phyloP scores from a whole-genome alignment of 1,140 invertebrate genomes.

The Philopotamus ludificatus region DNA sequence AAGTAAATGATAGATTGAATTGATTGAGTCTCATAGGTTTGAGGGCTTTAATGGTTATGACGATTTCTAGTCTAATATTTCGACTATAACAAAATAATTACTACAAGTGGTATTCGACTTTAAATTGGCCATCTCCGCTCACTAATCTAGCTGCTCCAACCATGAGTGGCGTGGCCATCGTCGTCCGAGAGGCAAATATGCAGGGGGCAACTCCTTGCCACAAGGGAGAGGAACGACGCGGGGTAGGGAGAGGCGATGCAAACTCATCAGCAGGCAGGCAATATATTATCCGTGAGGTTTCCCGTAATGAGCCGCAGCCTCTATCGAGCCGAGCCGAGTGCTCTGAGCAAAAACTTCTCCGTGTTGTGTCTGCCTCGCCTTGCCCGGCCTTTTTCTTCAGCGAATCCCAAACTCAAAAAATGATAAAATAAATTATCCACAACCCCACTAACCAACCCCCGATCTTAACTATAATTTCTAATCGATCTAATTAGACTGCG shows the following conservation, averaged over 20 bases:
- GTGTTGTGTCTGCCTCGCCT: conserved; percentile 35
- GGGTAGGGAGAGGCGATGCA: conserved; percentile 32
- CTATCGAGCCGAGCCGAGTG: conserved; percentile 24
- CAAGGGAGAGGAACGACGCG: not conserved
- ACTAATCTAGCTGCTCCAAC: not conserved
- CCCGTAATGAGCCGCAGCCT: conserved; percentile 42
- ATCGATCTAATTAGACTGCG: not conserved
- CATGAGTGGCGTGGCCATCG: not conserved
- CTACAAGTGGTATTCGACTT: no score
- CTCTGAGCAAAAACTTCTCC: conserved; percentile 37
- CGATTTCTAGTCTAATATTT: no score
- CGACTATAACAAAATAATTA: no score
- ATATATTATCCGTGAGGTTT: conserved; percentile 43
- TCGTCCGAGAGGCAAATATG: not conserved
- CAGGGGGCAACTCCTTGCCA: not conserved
- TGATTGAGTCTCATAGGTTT: no score
- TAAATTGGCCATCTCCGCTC: not conserved
- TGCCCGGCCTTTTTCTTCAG: conserved; percentile 21
- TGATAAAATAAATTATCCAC: no score
- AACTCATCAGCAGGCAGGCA: conserved; percentile 42
- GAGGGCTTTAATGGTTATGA: no score
- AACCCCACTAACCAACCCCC: no score
- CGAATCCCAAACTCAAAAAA: conserved; percentile 3
- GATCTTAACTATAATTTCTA: not conserved
- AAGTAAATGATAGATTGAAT: no score